phyloP scores from a whole-genome alignment of 2,888 invertebrate species.

The Yponomeuta evonymella region DNA sequence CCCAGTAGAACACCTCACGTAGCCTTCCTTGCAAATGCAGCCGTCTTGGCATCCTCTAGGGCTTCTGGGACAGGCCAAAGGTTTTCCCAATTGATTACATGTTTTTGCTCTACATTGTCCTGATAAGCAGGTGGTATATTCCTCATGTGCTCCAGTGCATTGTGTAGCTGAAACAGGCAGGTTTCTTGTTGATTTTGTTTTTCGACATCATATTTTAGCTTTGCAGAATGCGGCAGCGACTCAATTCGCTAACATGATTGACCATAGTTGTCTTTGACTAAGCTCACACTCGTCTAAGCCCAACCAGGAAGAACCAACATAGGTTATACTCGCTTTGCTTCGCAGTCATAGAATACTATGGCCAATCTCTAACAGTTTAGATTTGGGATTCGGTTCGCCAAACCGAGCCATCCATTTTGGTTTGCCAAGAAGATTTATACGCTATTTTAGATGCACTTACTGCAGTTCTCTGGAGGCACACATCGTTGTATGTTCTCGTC shows the following conservation, averaged over 20 bases:
- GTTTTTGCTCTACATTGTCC: conserved; percentile 19
- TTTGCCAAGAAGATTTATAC: too few relatives aligned
- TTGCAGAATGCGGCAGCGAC: too few relatives aligned
- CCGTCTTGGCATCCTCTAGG: conserved; percentile 17
- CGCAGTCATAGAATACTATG: too few relatives aligned
- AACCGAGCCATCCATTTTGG: too few relatives aligned
- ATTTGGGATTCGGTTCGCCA: too few relatives aligned
- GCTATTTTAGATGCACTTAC: background rate
- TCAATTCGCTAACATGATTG: too few relatives aligned
- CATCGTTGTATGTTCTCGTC: background rate
- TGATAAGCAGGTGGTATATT: conserved; percentile 9
- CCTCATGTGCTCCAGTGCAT: background rate
- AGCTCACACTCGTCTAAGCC: too few relatives aligned
- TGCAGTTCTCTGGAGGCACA: background rate
- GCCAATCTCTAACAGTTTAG: too few relatives aligned
- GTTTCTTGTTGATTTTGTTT: background rate
- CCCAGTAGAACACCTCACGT: conserved; percentile 15
- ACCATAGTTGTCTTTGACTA: too few relatives aligned
- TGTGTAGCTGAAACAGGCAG: background rate
- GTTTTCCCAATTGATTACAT: conserved; percentile 18
- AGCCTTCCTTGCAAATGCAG: conserved; percentile 20
- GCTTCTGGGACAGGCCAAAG: conserved; percentile 14
- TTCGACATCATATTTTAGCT: too few relatives aligned
- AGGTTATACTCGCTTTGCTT: too few relatives aligned
- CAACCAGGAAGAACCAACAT: too few relatives aligned